Conservation (phyloP, 1,140 invertebrate genomes). For the Listronotus bonariensis region DNA sequence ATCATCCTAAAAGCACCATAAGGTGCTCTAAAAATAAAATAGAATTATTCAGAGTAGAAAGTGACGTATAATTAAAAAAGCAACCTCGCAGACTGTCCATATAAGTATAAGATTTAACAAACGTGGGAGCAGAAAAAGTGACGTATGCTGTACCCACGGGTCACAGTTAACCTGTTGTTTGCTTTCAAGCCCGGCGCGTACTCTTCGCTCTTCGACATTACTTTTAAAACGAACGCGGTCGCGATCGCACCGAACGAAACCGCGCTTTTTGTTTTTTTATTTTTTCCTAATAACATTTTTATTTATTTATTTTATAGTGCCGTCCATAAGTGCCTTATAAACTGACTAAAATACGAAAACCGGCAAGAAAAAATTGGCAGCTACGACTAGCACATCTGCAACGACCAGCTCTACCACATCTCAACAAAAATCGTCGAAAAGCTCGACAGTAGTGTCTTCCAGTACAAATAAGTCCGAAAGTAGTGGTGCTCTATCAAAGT, state of each 20-base stretch:
- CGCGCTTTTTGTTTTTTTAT: slow-evolving; percentile 38
- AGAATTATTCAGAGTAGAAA: slow-evolving; percentile 30
- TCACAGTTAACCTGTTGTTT: slow-evolving; percentile 37
- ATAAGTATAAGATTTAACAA: slow-evolving; percentile 48
- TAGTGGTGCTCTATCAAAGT: slow-evolving; percentile 42
- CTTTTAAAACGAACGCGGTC: slow-evolving; percentile 46
- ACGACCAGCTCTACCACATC: slow-evolving; percentile 35
- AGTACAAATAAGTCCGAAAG: slow-evolving; percentile 20
- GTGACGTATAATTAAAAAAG: slow-evolving; percentile 36
- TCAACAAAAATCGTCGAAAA: slow-evolving; percentile 30
- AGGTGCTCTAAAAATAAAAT: slow-evolving; percentile 15
- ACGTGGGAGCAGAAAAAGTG: slow-evolving; percentile 41
- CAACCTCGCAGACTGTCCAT: slow-evolving; percentile 44
- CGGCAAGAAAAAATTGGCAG: slow-evolving; percentile 43
- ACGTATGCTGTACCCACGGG: slow-evolving; percentile 39
- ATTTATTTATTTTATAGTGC: slow-evolving; percentile 31
- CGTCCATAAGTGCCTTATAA: slow-evolving; percentile 38
- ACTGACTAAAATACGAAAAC: slow-evolving; percentile 48
- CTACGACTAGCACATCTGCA: slow-evolving; percentile 4
- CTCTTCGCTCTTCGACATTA: slow-evolving; percentile 33
- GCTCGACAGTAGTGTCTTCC: slow-evolving; percentile 37
- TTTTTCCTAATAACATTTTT: slow-evolving; percentile 29
- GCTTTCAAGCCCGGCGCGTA: slow-evolving; percentile 9
- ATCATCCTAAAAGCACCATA: slow-evolving; percentile 10
- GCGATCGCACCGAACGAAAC: slow-evolving; percentile 35